phyloP scores from a whole-genome alignment of 2,113 vertebrate species.

The Scolopax mira region DNA sequence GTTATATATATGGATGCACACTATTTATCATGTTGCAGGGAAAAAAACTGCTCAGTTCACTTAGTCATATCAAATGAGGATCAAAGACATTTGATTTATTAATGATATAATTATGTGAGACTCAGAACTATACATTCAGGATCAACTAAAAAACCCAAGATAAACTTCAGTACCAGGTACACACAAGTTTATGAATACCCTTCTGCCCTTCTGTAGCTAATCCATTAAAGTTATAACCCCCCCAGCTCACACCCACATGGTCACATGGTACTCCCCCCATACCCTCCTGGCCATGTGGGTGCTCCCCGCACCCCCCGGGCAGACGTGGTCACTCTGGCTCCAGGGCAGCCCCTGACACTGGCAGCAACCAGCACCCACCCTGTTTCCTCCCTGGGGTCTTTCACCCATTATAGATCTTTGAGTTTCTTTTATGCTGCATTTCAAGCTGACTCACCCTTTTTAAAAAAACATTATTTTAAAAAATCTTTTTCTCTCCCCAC shows the following conservation, averaged over 20 bases:
- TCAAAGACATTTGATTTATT: background rate
- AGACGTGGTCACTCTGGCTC: fast-evolving
- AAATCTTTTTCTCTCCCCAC: background rate
- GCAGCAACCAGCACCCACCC: background rate
- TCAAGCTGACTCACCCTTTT: background rate
- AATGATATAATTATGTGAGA: background rate
- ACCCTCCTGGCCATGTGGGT: fast-evolving
- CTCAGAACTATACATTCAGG: background rate
- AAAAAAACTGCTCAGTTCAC: background rate
- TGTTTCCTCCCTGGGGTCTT: background rate
- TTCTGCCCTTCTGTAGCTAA: background rate
- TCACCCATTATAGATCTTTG: background rate
- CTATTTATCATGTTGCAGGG: fast-evolving
- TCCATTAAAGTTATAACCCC: background rate
- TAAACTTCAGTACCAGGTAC: background rate
- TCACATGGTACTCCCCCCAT: too few relatives aligned
- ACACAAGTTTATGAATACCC: background rate
- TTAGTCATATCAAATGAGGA: background rate
- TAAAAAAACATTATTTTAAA: too few relatives aligned
- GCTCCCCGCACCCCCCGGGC: fast-evolving
- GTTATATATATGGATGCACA: background rate
- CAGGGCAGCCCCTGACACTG: too few relatives aligned
- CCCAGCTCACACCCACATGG: background rate
- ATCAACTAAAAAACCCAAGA: background rate
- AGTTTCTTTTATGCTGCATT: background rate